Percentiles rank a stretch among this genome's conserved stretches.
phyloP scores from a whole-genome alignment of 2,113 vertebrate species.

The Heterocephalus glaber region DNA sequence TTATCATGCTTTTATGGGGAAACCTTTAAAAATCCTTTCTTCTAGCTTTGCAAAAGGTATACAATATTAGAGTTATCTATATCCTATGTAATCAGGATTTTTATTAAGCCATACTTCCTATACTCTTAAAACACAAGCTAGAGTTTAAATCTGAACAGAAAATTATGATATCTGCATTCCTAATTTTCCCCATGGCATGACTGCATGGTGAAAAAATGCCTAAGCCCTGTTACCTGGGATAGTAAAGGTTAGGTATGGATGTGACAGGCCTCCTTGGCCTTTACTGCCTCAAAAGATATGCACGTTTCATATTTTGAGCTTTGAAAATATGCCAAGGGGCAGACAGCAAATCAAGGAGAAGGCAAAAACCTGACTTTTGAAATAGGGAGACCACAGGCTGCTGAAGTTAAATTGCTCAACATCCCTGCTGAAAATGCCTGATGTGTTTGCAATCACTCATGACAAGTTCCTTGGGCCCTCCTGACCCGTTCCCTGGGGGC shows the following conservation, averaged over 20 bases:
- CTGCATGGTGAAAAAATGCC: not conserved
- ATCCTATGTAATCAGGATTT: not conserved
- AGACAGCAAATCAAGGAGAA: slow-evolving; percentile 53
- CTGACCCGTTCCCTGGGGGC: not conserved
- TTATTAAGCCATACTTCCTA: not conserved
- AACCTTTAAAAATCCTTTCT: not conserved
- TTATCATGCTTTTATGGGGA: not conserved
- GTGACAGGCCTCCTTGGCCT: slow-evolving; percentile 8
- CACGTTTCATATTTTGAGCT: slow-evolving; percentile 21
- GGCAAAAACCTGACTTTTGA: slow-evolving; percentile 22
- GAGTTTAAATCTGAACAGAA: not conserved
- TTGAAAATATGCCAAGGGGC: slow-evolving; percentile 49
- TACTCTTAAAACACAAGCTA: not conserved
- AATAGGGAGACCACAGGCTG: not conserved
- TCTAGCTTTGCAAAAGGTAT: not conserved
- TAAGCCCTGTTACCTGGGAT: slow-evolving; percentile 26
- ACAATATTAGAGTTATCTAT: not conserved
- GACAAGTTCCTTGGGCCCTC: not conserved
- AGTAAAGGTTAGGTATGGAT: slow-evolving; percentile 8
- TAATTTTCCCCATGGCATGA: not conserved
- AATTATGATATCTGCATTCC: not conserved
- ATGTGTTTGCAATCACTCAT: slow-evolving; percentile 33
- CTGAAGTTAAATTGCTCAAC: slow-evolving; percentile 27
- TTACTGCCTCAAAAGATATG: slow-evolving; percentile 29
- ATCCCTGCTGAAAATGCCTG: not conserved